Conservation (phyloP, 2,797 vertebrate species). For the Catostomus latipinnis region DNA sequence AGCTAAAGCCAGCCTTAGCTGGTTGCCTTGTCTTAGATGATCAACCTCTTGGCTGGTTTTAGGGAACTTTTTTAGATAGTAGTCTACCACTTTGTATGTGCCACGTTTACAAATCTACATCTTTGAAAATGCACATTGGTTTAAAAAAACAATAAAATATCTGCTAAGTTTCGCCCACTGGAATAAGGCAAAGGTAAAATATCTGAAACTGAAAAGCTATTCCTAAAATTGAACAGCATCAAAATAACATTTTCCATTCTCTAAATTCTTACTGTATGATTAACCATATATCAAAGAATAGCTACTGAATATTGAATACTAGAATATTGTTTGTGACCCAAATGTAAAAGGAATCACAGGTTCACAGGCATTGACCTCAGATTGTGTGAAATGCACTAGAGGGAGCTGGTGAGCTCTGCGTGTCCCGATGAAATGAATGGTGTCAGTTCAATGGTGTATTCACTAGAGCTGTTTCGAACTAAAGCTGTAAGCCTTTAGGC, state of each 20-base stretch:
- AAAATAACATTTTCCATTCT: background rate
- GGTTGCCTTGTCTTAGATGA: too few relatives aligned
- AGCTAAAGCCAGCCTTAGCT: too few relatives aligned
- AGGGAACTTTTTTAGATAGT: too few relatives aligned
- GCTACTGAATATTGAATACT: background rate
- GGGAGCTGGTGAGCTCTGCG: constrained; percentile 46
- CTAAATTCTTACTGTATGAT: background rate
- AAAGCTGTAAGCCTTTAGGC: too few relatives aligned
- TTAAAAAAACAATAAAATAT: too few relatives aligned
- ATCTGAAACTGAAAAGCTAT: background rate
- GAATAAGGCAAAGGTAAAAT: too few relatives aligned
- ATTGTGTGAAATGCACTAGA: constrained; percentile 42
- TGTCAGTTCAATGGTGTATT: background rate
- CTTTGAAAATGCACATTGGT: too few relatives aligned
- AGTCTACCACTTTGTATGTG: too few relatives aligned
- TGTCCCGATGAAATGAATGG: background rate
- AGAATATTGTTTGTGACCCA: background rate
- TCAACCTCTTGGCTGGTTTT: too few relatives aligned
- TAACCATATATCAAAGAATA: background rate
- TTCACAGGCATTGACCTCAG: background rate
- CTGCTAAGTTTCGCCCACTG: too few relatives aligned
- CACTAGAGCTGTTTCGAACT: too few relatives aligned
- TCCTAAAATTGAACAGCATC: background rate
- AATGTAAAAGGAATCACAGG: background rate
- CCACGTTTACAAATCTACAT: too few relatives aligned